Base-by-base conservation (phyloP, 2,888 invertebrate genomes). In the Cacoxenus indagator region DNA sequence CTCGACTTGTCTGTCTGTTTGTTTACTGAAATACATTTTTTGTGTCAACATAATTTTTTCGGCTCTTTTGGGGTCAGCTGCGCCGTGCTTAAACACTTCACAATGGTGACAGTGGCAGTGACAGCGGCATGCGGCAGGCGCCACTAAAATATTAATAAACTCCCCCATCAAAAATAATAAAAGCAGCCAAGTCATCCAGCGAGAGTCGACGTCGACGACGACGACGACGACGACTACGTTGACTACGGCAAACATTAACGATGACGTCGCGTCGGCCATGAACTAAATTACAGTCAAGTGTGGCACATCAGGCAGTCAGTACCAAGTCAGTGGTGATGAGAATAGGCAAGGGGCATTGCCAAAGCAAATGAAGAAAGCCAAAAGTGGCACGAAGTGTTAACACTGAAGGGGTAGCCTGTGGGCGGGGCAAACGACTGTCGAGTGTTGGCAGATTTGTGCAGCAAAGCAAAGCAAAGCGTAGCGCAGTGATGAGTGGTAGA, bases 201-300 rank as follows among this genome's bases (percentile, higher is more conserved):
- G 59, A 54, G 26, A 45, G 62, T 54, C 48, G 57, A 66, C 61
- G 22, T 68, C 54, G 67, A 70, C 31, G 72, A 64, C 59, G 71
- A 66, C n/a, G n/a, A n/a, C n/a, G n/a, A n/a, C n/a, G n/a, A n/a
- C n/a, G 43, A 51, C n/a, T 26, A 46, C 14, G 22, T 24, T 4
- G 59, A 48, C 45, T 55, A 70, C 67, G 71, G 64, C 69, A 67
- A 76, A 78, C 82, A 78, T 84, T 81, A 77, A 73, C 77, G 76
- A 74, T 67, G 71, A 75, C 76, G 73, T 61, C 61, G 67, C 68
- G 29, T 26, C 76, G 78, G 70, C 79, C 83, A 74, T 81, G 82
- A 81, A 80, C 80, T 76, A 78, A 82, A 81, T 81, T 82, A 78
- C 76, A 80, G 82, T 74, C 82, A 82, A 80, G 82, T 80, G 70